Conservation (phyloP, 2,888 invertebrate genomes). For the Tuberolachnus salignus region DNA sequence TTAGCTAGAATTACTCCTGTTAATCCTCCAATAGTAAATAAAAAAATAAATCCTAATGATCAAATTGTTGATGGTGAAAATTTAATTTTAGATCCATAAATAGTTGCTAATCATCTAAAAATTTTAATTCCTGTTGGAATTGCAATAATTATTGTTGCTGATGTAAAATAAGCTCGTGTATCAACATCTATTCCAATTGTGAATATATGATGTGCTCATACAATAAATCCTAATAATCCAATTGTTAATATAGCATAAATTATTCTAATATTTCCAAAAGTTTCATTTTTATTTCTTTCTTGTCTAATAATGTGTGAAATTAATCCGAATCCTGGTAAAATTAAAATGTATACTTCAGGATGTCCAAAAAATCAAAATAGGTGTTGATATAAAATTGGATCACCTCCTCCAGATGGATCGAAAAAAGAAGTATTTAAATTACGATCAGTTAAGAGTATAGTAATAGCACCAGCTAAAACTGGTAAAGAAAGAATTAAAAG, state of each 20-base stretch:
- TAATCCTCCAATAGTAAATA: slow-evolving; percentile 29
- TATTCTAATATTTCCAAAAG: slow-evolving; percentile 76
- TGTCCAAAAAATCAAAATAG: slow-evolving; percentile 89
- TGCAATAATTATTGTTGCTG: slow-evolving; percentile 43
- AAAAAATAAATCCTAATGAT: slow-evolving; percentile 21
- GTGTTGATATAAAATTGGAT: slow-evolving; percentile 81
- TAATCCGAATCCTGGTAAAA: slow-evolving; percentile 82
- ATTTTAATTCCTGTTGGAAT: slow-evolving; percentile 25
- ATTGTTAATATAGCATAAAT: slow-evolving; percentile 85
- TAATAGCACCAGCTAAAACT: slow-evolving; percentile 35
- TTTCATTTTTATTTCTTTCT: slow-evolving; percentile 77
- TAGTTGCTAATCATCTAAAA: slow-evolving; percentile 13
- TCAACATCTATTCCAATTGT: slow-evolving; percentile 43
- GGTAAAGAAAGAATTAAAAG: slow-evolving; percentile 32
- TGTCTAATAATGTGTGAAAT: slow-evolving; percentile 78
- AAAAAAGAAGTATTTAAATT: slow-evolving; percentile 34
- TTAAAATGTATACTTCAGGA: slow-evolving; percentile 86
- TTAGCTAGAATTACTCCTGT: slow-evolving; percentile 63
- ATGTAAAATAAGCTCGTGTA: slow-evolving; percentile 36
- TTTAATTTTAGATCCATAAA: slow-evolving; percentile 28
- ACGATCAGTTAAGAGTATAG: slow-evolving; percentile 60
- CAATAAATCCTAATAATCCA: slow-evolving; percentile 82
- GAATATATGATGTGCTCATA: slow-evolving; percentile 61
- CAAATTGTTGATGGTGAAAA: neutral
- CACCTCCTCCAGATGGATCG: slow-evolving; percentile 73